Base-by-base conservation (phyloP, 1,140 invertebrate genomes). In the Drosophila baimaii region DNA sequence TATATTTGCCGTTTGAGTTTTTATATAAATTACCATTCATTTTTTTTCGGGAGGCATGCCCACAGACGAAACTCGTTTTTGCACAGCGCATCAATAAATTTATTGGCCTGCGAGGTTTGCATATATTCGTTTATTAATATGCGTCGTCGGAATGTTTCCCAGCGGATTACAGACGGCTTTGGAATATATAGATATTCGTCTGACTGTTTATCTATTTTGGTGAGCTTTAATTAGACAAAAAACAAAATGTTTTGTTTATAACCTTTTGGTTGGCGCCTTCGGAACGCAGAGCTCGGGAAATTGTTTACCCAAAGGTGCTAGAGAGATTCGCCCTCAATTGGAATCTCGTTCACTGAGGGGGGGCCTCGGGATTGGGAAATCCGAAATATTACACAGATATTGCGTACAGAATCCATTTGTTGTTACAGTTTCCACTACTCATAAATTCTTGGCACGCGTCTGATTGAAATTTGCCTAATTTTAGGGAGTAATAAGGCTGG, bases 1-100 rank as follows among this genome's bases (percentile, higher is more conserved):
- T 88, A 82, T 86, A 73, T 77, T 75, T 75, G 69, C 35, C 63
- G 46, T 88, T 79, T 81, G 70, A 61, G 78, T 76, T 86, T 59
- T 76, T 66, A 76, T 76, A 76, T 41, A 66, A 65, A 72, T 69
- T 75, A 63, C 57, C 62, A 61, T 64, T 57, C 33, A 64, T 76
- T 61, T 58, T 47, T 68, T 59, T 56, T 49, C 41, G 31, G 47
- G 41, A 46, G 74, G 55, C 8, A 64, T 65, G 66, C 70, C 57
- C 46, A 23, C 31, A 35, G 46, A 35, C 52, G 10, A 70, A 77
- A 77, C 75, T 57, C n/a, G 75, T 77, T 77, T 76, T 70, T 41
- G 43, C 54, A 27, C 25, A 43, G 62, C 44, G 49, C 43, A 43
- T 51, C 73, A 46, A 76, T 68, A 64, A 63, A 62, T 76, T 76